Evolutionary conservation across 37 sponge, comb jelly and placozoan species (phyloP), one percentile per base, ranked within the genome.

Genomic region (Aplysina aerophoba): DNA sequence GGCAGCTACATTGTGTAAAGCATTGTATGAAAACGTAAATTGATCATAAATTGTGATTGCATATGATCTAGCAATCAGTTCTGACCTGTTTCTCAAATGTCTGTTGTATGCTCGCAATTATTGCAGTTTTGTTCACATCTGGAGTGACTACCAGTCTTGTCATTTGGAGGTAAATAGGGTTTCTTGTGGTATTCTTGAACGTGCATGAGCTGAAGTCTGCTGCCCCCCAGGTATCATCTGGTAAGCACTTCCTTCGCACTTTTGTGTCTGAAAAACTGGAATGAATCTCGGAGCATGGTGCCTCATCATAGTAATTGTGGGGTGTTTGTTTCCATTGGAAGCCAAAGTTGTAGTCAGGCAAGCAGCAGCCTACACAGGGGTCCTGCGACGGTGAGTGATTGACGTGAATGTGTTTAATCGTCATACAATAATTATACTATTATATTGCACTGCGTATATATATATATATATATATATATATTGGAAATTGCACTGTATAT

Each of bases 351-450:
- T 34, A 73, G 20, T 31, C 14, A 38, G 74, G 74, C 13, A 73
- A 37, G 41, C 74, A 73, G 74, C 74, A 73, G 12, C 74, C 74
- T 38, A 21, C 41, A 73, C 74, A 73, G 12, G 74, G 37, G 20
- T 73, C 74, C 74, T 73, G 27, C 27, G 14, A 65, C 11, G n/a
- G n/a, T n/a, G n/a, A n/a, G n/a, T n/a, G n/a, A n/a, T n/a, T n/a
- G n/a, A n/a, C n/a, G n/a, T n/a, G n/a, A n/a, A n/a, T n/a, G n/a
- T n/a, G n/a, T n/a, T n/a, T n/a, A n/a, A n/a, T n/a, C n/a, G n/a
- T n/a, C n/a, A n/a, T n/a, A n/a, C n/a, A n/a, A n/a, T n/a, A n/a
- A n/a, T n/a, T n/a, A n/a, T n/a, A n/a, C n/a, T n/a, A n/a, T n/a
- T n/a, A n/a, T n/a, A n/a, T n/a, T n/a, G n/a, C n/a, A n/a, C n/a